Base-by-base conservation (phyloP, 2,797 vertebrate species). In the Thunnus albacares region DNA sequence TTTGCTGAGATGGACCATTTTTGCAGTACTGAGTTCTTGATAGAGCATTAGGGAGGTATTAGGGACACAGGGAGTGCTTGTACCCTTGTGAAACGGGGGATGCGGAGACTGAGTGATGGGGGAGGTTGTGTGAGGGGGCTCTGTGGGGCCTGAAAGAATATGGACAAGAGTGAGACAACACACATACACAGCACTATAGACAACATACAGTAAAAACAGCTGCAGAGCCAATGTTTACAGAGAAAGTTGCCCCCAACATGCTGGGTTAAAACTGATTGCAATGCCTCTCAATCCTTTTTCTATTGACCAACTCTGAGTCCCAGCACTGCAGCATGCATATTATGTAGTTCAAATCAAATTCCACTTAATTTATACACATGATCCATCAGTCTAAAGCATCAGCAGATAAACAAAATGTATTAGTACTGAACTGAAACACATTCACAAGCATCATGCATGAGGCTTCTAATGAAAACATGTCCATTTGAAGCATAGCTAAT, bases 31-130 rank as follows among this genome's bases (percentile, higher is more conserved):
- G 26, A 65, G 13, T 57, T 17, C 17, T 0, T 5, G 38, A 58
- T 26, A 13, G 41, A 41, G 63, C 53, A 35, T 45, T 60, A 3
- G 80, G 65, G 49, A 58, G 59, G 43, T 20, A 77, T 57, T 77
- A 43, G 75, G 79, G 85, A 70, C 82, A 77, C 82, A 61, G 82
- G 87, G 85, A 94, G 94, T 94, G 92, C 89, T 94, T 96, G 95
- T 97, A 96, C 96, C 96, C 94, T 96, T 97, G 93, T 94, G 94
- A 93, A 94, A 94, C 79, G 92, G 90, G 95, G 95, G 91, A 87
- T 90, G 92, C 82, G 93, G 93, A 95, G 94, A 94, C 83, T 94
- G 93, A 87, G 90, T 95, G 94, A 95, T 89, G 94, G 95, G 95
- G 93, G 91, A 95, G 82, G 94, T 95, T 96, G 95, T 91, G 96